Conservation (phyloP, 2,888 invertebrate genomes). For the Asteroscopus sphinx region DNA sequence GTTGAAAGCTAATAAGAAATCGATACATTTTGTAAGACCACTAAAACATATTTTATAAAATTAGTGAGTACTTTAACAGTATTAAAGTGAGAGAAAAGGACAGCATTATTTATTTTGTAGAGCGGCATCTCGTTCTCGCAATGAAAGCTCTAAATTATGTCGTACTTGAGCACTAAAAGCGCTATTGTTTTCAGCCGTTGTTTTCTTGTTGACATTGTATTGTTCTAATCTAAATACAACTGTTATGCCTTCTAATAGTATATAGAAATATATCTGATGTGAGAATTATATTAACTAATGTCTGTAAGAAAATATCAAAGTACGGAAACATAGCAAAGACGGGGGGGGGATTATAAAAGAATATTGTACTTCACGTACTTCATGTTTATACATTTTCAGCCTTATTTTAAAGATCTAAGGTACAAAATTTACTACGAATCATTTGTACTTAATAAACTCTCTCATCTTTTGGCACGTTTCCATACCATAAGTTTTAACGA, state of each 20-base stretch:
- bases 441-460: constrained; percentile 5
- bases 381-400: constrained; percentile 5
- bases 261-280: constrained; percentile 61
- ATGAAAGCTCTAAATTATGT: constrained; percentile 25
- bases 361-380: constrained; percentile 27
- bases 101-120: constrained; percentile 6
- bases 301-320: constrained; percentile 19
- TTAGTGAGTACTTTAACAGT: background rate
- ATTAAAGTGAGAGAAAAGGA: constrained; percentile 12
- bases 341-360: background rate
- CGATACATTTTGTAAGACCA: background rate
- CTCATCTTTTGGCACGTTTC: constrained; percentile 40
- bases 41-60: constrained; percentile 1
- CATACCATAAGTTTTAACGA: constrained; percentile 10
- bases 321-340: constrained; percentile 36
- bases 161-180: constrained; percentile 17
- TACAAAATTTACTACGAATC: constrained; percentile 4
- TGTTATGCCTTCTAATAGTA: constrained; percentile 78
- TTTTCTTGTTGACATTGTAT: constrained; percentile 78
- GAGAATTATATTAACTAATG: constrained; percentile 63
- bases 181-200: constrained; percentile 56
- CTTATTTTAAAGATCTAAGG: constrained; percentile 35
- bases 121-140: constrained; percentile 12
- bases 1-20: background rate
- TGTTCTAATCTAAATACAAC: constrained; percentile 74